Evolutionary conservation across 2,888 invertebrate species (phyloP), one percentile per base, ranked within the genome.

Genomic region (Xestia xanthographa): DNA sequence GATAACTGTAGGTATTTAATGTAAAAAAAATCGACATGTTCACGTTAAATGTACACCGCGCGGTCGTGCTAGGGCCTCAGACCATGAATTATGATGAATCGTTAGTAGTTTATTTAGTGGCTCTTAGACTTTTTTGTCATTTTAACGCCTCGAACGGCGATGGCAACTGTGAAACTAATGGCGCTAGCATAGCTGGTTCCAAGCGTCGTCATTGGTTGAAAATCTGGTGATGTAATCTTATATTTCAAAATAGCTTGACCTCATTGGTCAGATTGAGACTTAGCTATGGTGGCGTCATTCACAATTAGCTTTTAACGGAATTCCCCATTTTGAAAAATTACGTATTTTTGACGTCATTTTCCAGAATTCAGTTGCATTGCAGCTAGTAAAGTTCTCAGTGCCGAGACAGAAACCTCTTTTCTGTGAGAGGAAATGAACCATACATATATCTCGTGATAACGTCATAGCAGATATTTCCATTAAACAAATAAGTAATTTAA

Each of bases 31-130:
- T n/a, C n/a, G n/a, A n/a, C n/a, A n/a, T n/a, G n/a, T n/a, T n/a
- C n/a, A n/a, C n/a, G n/a, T n/a, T n/a, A n/a, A n/a, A n/a, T n/a
- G n/a, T n/a, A n/a, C n/a, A n/a, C n/a, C n/a, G 34, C 34, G 34
- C 34, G 34, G 2, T 34, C 34, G n/a, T 34, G 34, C 34, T 34
- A 34, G 34, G 34, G 34, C 34, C 3, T 3, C 34, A 34, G 43
- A 0, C 45, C 45, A 45, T 45, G 20, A 34, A n/a, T 48, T 67
- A 17, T 29, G 17, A 22, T 22, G 14, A 90, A 65, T 89, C 86
- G 58, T 29, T 90, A 68, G 22, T 41, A 50, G 9, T 50, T 50
- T 50, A 22, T n/a, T n/a, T n/a, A n/a, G n/a, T n/a, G n/a, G 5
- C n/a, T 11, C 53, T 53, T n/a, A 11, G 8, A n/a, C 12, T 53